Evolutionary conservation across 2,797 vertebrate species (phyloP).

Genomic region (Cygnus olor): DNA sequence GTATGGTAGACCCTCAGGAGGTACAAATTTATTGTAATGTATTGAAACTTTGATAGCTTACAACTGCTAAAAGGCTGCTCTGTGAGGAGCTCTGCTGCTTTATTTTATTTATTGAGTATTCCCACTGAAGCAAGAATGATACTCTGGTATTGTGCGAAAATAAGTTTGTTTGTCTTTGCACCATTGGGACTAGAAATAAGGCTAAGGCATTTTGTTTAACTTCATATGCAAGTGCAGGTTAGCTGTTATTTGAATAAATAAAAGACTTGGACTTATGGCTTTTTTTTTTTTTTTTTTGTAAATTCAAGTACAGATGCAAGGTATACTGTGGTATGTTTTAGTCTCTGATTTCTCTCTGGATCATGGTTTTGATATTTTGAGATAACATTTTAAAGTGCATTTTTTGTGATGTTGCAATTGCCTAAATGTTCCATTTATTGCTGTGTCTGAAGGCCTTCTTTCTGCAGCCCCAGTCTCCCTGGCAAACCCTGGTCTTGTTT

Average conservation of each 20-base stretch:
- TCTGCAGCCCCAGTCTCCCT: not conserved
- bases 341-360: not conserved
- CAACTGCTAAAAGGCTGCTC: not conserved
- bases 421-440: not conserved
- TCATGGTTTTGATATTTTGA: not conserved
- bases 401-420: not conserved
- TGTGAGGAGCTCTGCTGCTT: not conserved
- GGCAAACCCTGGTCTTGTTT: not conserved
- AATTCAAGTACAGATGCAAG: not conserved
- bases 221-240: not conserved
- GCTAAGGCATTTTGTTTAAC: not conserved
- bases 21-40: not conserved
- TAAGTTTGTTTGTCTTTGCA: not conserved
- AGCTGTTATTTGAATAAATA: not conserved
- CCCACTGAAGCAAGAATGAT: not conserved
- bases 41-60: not conserved
- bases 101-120: slow-evolving; percentile 15
- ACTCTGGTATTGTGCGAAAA: not conserved
- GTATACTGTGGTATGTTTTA: not conserved
- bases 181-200: not conserved
- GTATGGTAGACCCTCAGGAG: not conserved
- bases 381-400: not conserved
- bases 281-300: not conserved
- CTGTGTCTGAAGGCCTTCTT: not conserved
- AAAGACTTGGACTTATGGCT: not conserved